These are phyloP conservation scores for Sciurus vulgaris DNA, from an alignment of 2,797 vertebrate species.

Conservation along the genomic window DNA sequence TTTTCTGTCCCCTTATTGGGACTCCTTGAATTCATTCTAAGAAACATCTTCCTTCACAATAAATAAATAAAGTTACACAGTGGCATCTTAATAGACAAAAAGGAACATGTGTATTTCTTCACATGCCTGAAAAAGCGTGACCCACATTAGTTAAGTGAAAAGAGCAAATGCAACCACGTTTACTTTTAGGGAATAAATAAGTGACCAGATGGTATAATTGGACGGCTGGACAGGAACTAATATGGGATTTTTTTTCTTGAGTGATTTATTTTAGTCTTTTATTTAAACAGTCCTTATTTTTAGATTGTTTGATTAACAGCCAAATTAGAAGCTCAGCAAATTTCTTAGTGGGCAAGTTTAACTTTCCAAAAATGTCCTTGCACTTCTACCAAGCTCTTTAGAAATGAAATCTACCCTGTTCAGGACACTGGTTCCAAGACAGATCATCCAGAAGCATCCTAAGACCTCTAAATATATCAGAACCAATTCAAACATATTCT, in stretches of 20 bases:
- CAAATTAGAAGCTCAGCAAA: constrained; percentile 74
- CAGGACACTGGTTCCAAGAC: not conserved
- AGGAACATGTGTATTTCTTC: not conserved
- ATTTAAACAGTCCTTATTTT: constrained; percentile 80
- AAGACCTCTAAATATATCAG: not conserved
- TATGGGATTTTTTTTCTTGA: not conserved
- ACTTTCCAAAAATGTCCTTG: constrained; percentile 60
- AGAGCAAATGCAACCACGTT: not conserved
- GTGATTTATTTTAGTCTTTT: constrained; percentile 74
- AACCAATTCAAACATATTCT: not conserved
- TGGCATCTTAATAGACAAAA: constrained; percentile 12
- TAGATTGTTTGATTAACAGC: constrained; percentile 75
- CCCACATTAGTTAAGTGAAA: not conserved
- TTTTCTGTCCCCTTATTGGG: not conserved
- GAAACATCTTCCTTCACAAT: not conserved
- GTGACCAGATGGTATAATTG: not conserved
- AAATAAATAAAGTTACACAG: not conserved
- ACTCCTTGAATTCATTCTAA: not conserved
- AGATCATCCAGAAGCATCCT: constrained; percentile 6
- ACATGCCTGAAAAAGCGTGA: not conserved
- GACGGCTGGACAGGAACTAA: not conserved
- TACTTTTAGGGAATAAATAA: not conserved
- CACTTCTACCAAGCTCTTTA: not conserved
- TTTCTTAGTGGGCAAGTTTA: constrained; percentile 72
- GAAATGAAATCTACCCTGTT: constrained; percentile 36